Conservation (phyloP, 2,888 invertebrate species). For the Apotomis betuletana region DNA sequence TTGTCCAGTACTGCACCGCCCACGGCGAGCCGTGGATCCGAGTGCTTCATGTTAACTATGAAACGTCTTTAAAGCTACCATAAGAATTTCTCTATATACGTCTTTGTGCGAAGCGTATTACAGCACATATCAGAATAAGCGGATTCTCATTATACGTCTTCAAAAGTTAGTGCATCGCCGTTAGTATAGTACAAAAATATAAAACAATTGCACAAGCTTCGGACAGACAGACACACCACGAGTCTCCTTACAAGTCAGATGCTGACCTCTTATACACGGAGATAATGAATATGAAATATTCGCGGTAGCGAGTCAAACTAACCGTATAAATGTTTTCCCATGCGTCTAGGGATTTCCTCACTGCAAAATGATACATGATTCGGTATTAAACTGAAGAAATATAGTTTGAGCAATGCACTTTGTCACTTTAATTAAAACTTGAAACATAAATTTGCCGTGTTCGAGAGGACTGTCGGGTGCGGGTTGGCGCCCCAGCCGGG, state of each 20-base stretch:
- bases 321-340: slow-evolving; percentile 43
- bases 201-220: slow-evolving; percentile 76
- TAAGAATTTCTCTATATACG: slow-evolving; percentile 35
- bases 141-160: background rate
- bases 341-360: slow-evolving; percentile 42
- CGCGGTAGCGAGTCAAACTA: slow-evolving; percentile 49
- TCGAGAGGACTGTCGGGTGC: slow-evolving; percentile 11
- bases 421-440: slow-evolving; percentile 45
- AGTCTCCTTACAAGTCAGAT: slow-evolving; percentile 58
- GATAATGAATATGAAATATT: slow-evolving; percentile 60
- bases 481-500: slow-evolving; percentile 6
- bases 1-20: slow-evolving; percentile 76
- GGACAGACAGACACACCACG: slow-evolving; percentile 65
- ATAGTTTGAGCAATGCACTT: slow-evolving; percentile 45
- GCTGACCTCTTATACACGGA: slow-evolving; percentile 56
- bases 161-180: slow-evolving; percentile 10
- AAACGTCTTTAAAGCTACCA: slow-evolving; percentile 43
- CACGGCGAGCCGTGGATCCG: slow-evolving; percentile 69
- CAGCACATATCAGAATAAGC: background rate
- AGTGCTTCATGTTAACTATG: slow-evolving; percentile 49
- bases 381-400: slow-evolving; percentile 40
- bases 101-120: slow-evolving; percentile 30
- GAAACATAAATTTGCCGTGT: slow-evolving; percentile 33
- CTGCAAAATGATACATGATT: slow-evolving; percentile 45
- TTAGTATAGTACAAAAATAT: slow-evolving; percentile 69